Evolutionary conservation across 2,888 invertebrate genomes (phyloP).

Genomic region (Antheraea yamamai): DNA sequence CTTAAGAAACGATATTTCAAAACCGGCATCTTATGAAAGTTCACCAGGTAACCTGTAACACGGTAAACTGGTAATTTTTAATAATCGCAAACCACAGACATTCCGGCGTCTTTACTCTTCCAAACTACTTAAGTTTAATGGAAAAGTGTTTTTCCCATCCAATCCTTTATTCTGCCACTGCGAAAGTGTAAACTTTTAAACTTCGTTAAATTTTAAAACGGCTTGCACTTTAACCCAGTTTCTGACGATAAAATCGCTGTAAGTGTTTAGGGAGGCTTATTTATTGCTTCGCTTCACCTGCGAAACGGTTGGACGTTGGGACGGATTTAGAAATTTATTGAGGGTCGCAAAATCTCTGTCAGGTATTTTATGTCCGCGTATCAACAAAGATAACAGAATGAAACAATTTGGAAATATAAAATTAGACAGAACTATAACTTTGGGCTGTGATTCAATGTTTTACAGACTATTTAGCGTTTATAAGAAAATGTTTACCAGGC

Average conservation of each 20-base stretch:
- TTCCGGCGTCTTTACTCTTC: not conserved
- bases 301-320: conserved; percentile 21
- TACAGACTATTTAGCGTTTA: no score
- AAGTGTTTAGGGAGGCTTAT: conserved; percentile 48
- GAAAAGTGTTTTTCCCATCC: not conserved
- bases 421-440: no score
- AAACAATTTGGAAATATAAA: not conserved
- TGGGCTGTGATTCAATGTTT: no score
- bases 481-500: no score
- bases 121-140: conserved; percentile 1
- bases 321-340: conserved; percentile 7
- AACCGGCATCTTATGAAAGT: no score
- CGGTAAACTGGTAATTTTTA: no score
- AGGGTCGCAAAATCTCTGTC: not conserved
- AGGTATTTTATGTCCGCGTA: not conserved
- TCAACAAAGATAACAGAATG: not conserved
- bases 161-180: not conserved
- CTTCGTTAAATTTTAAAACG: conserved; percentile 28
- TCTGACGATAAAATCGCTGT: conserved; percentile 45
- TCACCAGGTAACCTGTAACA: no score
- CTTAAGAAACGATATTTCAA: no score
- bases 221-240: conserved; percentile 38
- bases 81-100: not conserved
- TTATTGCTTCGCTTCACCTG: conserved; percentile 40
- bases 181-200: conserved; percentile 17